Percentiles rank a stretch among this genome's conserved stretches.
Conservation (phyloP, 2,113 vertebrate species). For the Steatornis caripensis region DNA sequence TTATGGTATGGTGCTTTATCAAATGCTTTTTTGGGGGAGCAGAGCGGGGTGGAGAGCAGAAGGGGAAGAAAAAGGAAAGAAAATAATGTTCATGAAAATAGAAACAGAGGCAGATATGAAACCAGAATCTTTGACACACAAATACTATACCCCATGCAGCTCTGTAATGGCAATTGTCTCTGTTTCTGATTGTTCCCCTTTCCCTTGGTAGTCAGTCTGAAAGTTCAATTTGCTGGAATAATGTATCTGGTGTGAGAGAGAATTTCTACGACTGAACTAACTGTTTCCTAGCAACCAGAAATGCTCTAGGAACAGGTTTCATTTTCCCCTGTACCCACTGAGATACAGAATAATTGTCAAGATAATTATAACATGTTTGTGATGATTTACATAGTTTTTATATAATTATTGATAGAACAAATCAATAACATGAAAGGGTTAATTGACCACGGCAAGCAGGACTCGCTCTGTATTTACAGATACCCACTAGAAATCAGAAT, state of each 20-base stretch:
- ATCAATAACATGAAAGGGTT: background rate
- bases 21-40: fast-evolving
- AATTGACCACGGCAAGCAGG: background rate
- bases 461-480: background rate
- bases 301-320: slow-evolving; percentile 21
- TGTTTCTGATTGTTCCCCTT: slow-evolving; percentile 47
- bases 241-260: slow-evolving; percentile 28
- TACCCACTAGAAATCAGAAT: background rate
- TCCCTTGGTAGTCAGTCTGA: slow-evolving; percentile 56
- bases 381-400: background rate
- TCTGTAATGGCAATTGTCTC: slow-evolving; percentile 47
- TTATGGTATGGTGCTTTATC: background rate
- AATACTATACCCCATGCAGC: slow-evolving; percentile 23
- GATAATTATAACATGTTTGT: slow-evolving; percentile 24
- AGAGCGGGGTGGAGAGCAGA: too few relatives aligned
- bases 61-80: too few relatives aligned
- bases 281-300: slow-evolving; percentile 50
- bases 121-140: background rate
- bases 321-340: background rate
- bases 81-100: background rate
- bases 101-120: background rate
- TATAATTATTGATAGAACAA: background rate
- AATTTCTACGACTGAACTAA: slow-evolving; percentile 42
- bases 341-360: slow-evolving; percentile 16
- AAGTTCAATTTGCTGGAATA: slow-evolving; percentile 52